Percentiles rank a stretch among this genome's conserved stretches.
These are phyloP conservation scores for Malurus cyaneus DNA, from an alignment of 2,113 vertebrate species.

Conservation along the genomic window DNA sequence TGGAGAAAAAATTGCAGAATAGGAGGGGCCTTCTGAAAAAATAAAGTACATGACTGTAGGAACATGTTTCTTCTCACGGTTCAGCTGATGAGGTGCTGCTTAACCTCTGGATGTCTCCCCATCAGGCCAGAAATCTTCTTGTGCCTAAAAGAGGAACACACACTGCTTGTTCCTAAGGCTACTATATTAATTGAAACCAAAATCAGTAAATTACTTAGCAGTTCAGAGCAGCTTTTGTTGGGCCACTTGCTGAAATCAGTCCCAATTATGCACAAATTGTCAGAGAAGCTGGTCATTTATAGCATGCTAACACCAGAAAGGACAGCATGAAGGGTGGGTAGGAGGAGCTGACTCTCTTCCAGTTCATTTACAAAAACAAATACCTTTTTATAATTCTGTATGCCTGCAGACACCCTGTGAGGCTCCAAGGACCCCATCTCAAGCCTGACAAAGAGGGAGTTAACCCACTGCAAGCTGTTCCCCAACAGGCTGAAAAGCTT, in stretches of 20 bases:
- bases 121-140: background rate
- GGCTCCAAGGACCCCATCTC: background rate
- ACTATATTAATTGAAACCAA: background rate
- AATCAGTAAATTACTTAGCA: background rate
- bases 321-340: background rate
- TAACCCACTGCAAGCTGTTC: background rate
- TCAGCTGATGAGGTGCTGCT: background rate
- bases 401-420: background rate
- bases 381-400: background rate
- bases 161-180: background rate
- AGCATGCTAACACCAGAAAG: background rate
- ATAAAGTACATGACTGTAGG: background rate
- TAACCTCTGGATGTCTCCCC: background rate
- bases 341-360: background rate
- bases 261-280: background rate
- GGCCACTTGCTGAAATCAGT: background rate
- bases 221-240: background rate
- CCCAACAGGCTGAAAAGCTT: background rate
- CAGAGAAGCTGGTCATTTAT: background rate
- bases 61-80: background rate
- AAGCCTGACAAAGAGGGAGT: background rate
- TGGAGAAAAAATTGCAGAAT: background rate
- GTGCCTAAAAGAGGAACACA: background rate
- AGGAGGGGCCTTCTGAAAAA: background rate
- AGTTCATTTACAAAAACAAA: background rate